A percentile compares a stretch with the other conserved stretches of the same genome.
Conservation (phyloP, 2,113 vertebrate species). For the Dromaius novaehollandiae region DNA sequence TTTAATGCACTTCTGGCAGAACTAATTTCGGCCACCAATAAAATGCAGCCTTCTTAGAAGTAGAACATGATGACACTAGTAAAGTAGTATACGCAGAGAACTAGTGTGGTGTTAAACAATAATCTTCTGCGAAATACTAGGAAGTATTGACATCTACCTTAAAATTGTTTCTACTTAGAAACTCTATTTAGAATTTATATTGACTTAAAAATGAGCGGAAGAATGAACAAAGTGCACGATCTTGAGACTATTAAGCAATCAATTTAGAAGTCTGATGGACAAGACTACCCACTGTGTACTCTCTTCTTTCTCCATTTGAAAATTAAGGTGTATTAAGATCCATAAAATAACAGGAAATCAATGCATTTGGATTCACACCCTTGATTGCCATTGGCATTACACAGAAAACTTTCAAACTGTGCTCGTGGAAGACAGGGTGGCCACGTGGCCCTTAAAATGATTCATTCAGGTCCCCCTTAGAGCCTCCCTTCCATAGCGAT, state of each 20-base stretch:
- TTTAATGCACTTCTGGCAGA: not conserved
- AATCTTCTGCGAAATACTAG: not conserved
- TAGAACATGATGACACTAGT: not conserved
- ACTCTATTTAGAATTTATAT: not conserved
- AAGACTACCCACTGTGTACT: not conserved
- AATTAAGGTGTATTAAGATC: not conserved
- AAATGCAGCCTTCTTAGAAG: not conserved
- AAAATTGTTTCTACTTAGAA: not conserved
- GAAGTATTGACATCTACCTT: not conserved
- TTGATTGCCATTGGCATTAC: not conserved
- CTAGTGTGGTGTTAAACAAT: not conserved
- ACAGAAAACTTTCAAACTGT: not conserved
- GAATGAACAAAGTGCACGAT: not conserved
- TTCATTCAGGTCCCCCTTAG: not conserved
- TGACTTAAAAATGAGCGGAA: not conserved
- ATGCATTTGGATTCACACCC: not conserved
- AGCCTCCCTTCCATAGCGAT: not conserved
- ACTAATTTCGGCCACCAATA: not conserved
- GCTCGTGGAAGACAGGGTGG: not conserved
- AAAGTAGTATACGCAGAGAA: not conserved
- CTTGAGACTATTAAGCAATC: not conserved
- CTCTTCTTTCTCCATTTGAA: not conserved
- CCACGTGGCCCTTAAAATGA: not conserved
- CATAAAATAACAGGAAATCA: not conserved
- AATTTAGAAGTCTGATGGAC: not conserved